Base-by-base conservation (phyloP, 1,140 invertebrate species). In the Bemisia tabaci region DNA sequence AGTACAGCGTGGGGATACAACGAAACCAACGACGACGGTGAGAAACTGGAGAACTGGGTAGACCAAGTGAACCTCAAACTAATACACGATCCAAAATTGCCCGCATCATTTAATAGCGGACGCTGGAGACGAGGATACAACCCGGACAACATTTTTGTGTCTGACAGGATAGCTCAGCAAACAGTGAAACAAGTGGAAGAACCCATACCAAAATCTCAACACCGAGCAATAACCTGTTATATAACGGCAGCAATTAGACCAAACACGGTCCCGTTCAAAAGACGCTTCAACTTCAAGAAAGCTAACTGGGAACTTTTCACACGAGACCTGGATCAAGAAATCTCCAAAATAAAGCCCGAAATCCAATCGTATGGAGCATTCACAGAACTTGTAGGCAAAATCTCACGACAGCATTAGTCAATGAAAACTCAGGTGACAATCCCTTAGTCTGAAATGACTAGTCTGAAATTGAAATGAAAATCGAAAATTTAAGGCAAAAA, bases 271-370 rank as follows among this genome's bases (percentile, higher is more conserved):
- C 60, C 59, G 12, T 67, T 63, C 62, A 64, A 33, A 67, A 63
- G 60, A 48, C 62, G 66, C 58, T 67, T 39, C 59, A 67, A 67
- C 21, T 67, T 67, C 27, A 66, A 25, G 63, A 67, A 67, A 24
- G 61, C 61, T 27, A 26, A 62, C 24, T 67, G 61, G 65, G n/a
- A n/a, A n/a, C n/a, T n/a, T n/a, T n/a, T n/a, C n/a, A n/a, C n/a
- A n/a, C n/a, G n/a, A n/a, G n/a, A n/a, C n/a, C n/a, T n/a, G n/a
- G n/a, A n/a, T n/a, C n/a, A n/a, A n/a, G n/a, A n/a, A n/a, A n/a
- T n/a, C n/a, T n/a, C n/a, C n/a, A n/a, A n/a, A n/a, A n/a, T n/a
- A n/a, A n/a, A n/a, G n/a, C n/a, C n/a, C n/a, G n/a, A n/a, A n/a
- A n/a, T n/a, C n/a, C n/a, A n/a, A n/a, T n/a, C n/a, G n/a, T n/a